Evolutionary conservation across 1,140 invertebrate species (phyloP).

Genomic region (Brachionus plicatilis): DNA sequence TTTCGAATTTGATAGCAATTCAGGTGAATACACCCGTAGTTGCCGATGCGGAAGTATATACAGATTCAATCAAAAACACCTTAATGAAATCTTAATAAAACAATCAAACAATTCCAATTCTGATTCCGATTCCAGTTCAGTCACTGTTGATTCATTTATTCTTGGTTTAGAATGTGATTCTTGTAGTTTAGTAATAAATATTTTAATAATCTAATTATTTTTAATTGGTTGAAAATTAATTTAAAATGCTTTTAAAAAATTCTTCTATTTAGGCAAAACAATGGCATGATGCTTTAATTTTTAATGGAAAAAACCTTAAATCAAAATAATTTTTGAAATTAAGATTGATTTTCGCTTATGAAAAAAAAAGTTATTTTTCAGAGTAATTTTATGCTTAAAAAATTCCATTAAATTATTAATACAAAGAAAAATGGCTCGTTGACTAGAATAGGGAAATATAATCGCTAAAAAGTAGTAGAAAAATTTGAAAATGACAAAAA

Average conservation of each 20-base stretch:
- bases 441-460: neutral
- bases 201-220: conserved; percentile 12
- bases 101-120: neutral
- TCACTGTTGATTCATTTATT: neutral
- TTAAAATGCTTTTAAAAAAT: neutral
- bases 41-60: conserved; percentile 18
- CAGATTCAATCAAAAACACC: neutral
- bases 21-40: neutral
- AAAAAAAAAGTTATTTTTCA: neutral
- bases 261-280: neutral
- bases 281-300: neutral
- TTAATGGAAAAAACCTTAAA: neutral
- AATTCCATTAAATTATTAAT: neutral
- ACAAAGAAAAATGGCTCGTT: neutral
- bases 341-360: neutral
- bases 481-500: neutral
- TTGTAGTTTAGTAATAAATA: conserved; percentile 9
- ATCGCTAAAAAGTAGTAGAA: neutral
- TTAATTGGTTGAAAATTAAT: neutral
- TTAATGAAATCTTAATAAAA: neutral
- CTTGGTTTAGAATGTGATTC: conserved; percentile 12
- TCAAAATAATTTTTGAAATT: neutral
- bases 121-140: neutral
- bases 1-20: neutral
- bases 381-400: neutral